phyloP scores from a whole-genome alignment of 2,113 vertebrate species.

The Chloropsis cyanopogon region DNA sequence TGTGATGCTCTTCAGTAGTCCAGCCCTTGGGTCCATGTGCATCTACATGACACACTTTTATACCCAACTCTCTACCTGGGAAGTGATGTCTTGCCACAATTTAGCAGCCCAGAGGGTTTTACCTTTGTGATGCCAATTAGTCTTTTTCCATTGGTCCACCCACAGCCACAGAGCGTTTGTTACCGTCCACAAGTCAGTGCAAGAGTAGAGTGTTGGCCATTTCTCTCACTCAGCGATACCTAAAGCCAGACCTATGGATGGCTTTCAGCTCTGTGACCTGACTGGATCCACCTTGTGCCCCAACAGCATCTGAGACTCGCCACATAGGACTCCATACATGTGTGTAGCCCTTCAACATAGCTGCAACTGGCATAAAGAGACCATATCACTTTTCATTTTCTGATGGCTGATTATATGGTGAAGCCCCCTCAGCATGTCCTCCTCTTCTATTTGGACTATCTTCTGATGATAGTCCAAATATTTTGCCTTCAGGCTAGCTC shows the following conservation, averaged over 20 bases:
- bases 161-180: background rate
- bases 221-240: background rate
- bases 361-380: background rate
- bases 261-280: background rate
- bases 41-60: background rate
- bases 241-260: background rate
- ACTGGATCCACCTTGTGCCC: background rate
- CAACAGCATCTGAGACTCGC: background rate
- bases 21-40: too few species aligned
- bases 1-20: background rate
- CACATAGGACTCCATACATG: fast-evolving
- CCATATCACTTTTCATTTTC: background rate
- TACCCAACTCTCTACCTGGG: background rate
- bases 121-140: background rate
- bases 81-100: background rate
- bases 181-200: too few species aligned
- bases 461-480: background rate
- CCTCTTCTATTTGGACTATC: too few species aligned
- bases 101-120: background rate
- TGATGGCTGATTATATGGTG: background rate
- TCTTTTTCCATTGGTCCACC: background rate
- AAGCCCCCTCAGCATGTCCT: background rate
- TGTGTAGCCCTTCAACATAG: background rate
- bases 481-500: background rate
- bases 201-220: background rate